Conservation (phyloP, 2,113 vertebrate species). For the Seriola quinqueradiata region DNA sequence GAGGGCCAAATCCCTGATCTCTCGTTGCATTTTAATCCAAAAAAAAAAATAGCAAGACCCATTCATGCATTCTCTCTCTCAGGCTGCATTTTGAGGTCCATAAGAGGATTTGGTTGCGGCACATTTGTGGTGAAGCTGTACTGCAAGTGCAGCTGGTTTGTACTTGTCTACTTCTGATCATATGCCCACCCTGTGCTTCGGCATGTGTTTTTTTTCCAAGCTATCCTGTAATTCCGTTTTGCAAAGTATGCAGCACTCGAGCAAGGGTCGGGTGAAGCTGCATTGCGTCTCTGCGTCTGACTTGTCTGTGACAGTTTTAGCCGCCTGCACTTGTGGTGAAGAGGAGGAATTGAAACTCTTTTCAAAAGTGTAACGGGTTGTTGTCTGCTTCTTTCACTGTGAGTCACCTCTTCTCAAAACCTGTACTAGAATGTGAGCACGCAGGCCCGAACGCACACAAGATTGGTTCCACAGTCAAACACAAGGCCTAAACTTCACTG, state of each 20-base stretch:
- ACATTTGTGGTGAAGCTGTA: slow-evolving; percentile 34
- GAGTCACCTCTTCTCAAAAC: slow-evolving; percentile 27
- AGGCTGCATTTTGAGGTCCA: slow-evolving; percentile 38
- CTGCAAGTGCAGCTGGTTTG: slow-evolving; percentile 32
- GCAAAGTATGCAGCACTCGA: neutral
- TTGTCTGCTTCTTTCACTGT: slow-evolving; percentile 27
- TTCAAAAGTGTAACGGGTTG: neutral
- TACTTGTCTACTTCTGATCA: slow-evolving; percentile 14
- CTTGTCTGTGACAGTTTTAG: neutral
- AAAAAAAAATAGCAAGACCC: slow-evolving; percentile 46
- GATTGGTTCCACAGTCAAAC: neutral
- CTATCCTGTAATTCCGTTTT: neutral
- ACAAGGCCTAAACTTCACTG: too few species aligned
- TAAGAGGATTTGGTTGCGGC: slow-evolving; percentile 64
- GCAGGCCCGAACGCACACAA: neutral
- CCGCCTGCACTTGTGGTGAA: neutral
- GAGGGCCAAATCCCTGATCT: slow-evolving; percentile 53
- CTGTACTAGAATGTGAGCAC: too few species aligned
- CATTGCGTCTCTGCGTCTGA: neutral
- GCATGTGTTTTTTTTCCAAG: neutral
- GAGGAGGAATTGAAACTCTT: slow-evolving; percentile 21
- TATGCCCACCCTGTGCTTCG: neutral
- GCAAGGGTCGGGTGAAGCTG: neutral
- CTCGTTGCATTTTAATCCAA: slow-evolving; percentile 59
- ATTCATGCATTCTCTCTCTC: slow-evolving; percentile 53